These are phyloP conservation scores for Chelonoidis abingdonii DNA, from an alignment of 2,113 vertebrate genomes.

Conservation along the genomic window DNA sequence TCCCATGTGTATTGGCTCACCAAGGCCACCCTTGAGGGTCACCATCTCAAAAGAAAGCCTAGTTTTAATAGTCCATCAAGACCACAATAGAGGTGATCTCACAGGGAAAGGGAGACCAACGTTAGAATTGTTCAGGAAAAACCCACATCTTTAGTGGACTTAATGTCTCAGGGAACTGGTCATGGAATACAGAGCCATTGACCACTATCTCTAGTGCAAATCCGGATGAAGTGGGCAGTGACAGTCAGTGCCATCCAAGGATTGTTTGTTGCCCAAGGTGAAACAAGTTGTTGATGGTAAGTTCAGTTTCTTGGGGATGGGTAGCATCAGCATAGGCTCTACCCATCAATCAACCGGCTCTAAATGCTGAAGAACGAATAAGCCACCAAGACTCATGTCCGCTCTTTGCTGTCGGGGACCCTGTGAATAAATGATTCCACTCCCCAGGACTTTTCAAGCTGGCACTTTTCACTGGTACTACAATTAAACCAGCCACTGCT, in stretches of 20 bases:
- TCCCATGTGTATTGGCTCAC: not conserved
- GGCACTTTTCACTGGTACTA: rapidly evolving
- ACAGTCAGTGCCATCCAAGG: not conserved
- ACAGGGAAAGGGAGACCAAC: not conserved
- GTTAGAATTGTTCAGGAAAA: not conserved
- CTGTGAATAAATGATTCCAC: not conserved
- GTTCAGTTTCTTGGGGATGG: constrained; percentile 19
- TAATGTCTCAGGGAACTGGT: not conserved
- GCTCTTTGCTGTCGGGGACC: constrained; percentile 32
- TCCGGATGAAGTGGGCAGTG: not conserved
- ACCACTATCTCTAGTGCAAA: not conserved
- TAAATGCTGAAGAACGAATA: constrained; percentile 49
- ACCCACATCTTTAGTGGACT: not conserved
- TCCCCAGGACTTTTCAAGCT: not conserved
- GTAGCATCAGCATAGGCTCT: constrained; percentile 46
- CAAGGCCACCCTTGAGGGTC: not conserved
- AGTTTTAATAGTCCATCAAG: not conserved
- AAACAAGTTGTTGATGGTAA: rapidly evolving
- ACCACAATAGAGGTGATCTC: not conserved
- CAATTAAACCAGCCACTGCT: not conserved
- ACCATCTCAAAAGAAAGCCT: not conserved
- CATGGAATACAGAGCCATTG: not conserved
- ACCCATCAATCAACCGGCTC: constrained; percentile 57
- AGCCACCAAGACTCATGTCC: constrained; percentile 58
- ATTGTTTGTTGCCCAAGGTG: no score